Evolutionary conservation across 2,797 vertebrate genomes (phyloP).

Genomic region (Fistularia tabacaria): DNA sequence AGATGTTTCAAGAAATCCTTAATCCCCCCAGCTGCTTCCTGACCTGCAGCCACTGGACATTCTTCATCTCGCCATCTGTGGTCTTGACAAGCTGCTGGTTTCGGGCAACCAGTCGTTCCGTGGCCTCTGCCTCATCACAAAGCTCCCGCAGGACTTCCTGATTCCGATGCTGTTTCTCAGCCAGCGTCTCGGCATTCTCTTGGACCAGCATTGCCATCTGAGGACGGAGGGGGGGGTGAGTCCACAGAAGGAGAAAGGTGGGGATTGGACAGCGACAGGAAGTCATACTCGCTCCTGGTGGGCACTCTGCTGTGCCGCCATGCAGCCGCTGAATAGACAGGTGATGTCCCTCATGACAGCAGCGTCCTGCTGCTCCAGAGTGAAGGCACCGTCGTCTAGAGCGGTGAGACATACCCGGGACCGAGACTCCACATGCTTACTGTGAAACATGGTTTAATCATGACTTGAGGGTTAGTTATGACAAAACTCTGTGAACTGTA

Average conservation of each 20-base stretch:
- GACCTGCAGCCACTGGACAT: constrained; percentile 25
- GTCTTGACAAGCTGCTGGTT: fast-evolving
- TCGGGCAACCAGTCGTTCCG: fast-evolving
- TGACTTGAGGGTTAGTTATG: neutral
- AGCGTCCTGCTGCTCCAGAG: neutral
- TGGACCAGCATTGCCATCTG: neutral
- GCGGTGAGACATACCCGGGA: neutral
- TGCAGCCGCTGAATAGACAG: neutral
- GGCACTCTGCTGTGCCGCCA: neutral
- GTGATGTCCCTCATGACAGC: neutral
- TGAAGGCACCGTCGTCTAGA: constrained; percentile 1
- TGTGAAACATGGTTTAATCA: constrained; percentile 11
- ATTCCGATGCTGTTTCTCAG: neutral
- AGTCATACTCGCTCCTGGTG: constrained; percentile 8
- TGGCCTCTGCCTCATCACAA: neutral
- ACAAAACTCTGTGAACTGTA: no score
- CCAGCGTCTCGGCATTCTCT: neutral
- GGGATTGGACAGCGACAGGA: neutral
- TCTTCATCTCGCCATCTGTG: fast-evolving
- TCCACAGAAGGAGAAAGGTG: neutral
- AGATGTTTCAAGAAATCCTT: no score
- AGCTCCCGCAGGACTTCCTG: neutral
- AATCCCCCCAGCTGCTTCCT: no score
- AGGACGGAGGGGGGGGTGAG: neutral
- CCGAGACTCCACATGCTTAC: neutral